Evolutionary conservation across 2,113 vertebrate genomes (phyloP).

Genomic region (Rhabdomys dilectus): DNA sequence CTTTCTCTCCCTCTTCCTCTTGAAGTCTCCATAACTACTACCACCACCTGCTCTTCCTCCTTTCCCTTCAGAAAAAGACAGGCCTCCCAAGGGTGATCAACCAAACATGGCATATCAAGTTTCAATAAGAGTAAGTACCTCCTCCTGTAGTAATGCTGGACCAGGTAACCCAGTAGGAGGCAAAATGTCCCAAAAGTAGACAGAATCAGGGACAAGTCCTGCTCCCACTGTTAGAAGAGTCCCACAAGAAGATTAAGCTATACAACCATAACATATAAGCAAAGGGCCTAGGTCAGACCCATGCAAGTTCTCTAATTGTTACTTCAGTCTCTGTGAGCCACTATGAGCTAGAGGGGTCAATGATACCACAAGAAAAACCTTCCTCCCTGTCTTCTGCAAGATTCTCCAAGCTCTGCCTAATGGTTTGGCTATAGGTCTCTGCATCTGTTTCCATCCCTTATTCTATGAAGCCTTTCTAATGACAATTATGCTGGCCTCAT

Average conservation of each 20-base stretch:
- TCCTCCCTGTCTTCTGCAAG: neutral
- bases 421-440: neutral
- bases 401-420: neutral
- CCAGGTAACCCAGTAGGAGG: neutral
- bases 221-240: neutral
- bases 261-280: neutral
- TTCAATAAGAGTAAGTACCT: neutral
- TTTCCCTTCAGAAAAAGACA: neutral
- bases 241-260: neutral
- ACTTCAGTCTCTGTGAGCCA: neutral
- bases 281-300: neutral
- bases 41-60: neutral
- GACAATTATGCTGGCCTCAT: too few species aligned
- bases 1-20: neutral
- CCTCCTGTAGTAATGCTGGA: neutral
- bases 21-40: neutral
- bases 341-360: neutral
- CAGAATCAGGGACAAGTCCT: neutral
- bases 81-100: neutral
- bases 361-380: too few species aligned
- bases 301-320: neutral
- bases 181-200: neutral
- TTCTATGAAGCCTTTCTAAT: too few species aligned
- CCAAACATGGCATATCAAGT: neutral
- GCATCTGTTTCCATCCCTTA: neutral